These are phyloP conservation scores for Rhombomys opimus DNA, from an alignment of 2,113 vertebrate genomes.

Conservation along the genomic window DNA sequence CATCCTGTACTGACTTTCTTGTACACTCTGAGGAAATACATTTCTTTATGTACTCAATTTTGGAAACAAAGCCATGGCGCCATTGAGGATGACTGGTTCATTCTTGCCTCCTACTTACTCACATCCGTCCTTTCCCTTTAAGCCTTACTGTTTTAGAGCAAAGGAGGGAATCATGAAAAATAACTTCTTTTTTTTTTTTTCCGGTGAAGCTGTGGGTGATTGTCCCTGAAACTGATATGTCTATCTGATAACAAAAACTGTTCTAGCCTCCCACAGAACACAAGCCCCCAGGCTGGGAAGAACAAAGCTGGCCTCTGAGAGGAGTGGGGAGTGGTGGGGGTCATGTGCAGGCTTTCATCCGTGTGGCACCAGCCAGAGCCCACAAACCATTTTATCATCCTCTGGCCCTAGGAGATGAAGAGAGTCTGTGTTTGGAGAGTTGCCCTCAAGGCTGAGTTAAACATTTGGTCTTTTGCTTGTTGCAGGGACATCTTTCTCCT, in stretches of 20 bases:
- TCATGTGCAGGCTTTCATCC: constrained; percentile 82
- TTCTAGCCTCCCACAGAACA: constrained; percentile 85
- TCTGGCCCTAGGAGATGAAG: constrained; percentile 81
- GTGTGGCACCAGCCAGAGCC: constrained; percentile 87
- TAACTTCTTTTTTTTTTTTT: constrained; percentile 79
- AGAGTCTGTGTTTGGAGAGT: constrained; percentile 80
- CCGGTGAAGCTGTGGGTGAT: constrained; percentile 76
- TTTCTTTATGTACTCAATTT: constrained; percentile 16
- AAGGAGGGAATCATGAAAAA: constrained; percentile 85
- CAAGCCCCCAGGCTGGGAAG: constrained; percentile 81
- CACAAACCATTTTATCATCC: constrained; percentile 88
- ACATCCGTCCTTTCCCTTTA: constrained; percentile 59
- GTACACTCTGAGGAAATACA: not conserved
- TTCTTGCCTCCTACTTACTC: not conserved
- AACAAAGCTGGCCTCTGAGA: constrained; percentile 89
- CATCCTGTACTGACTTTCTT: constrained; percentile 7
- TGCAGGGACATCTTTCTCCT: constrained; percentile 31
- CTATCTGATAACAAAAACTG: constrained; percentile 88
- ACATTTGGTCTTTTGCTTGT: constrained; percentile 80
- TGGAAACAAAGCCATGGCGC: not conserved
- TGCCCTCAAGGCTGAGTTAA: constrained; percentile 82
- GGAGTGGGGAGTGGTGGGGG: constrained; percentile 66
- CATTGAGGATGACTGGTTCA: not conserved
- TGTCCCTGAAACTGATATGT: constrained; percentile 87
- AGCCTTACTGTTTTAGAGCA: constrained; percentile 82